phyloP scores from a whole-genome alignment of 1,140 invertebrate genomes.

The Melipona quadrifasciata region DNA sequence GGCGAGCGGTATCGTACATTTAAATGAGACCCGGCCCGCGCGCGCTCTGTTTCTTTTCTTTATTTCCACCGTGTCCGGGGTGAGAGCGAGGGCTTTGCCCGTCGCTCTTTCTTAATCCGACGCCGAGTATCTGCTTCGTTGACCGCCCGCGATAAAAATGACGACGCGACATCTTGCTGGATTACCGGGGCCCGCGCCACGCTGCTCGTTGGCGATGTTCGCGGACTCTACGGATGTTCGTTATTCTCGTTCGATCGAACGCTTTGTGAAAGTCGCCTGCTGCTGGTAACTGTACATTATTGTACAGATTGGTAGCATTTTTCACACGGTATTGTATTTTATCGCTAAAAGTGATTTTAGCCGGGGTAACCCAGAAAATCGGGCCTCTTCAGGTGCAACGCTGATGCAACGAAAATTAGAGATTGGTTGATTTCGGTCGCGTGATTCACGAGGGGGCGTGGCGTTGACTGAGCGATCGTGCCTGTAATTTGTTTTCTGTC shows the following conservation, averaged over 20 bases:
- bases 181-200: not conserved
- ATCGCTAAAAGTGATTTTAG: too few species aligned
- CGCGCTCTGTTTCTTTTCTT: conserved; percentile 18
- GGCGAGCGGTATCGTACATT: conserved; percentile 76
- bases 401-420: too few species aligned
- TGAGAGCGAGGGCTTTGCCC: not conserved
- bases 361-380: too few species aligned
- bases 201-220: not conserved
- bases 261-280: not conserved
- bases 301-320: not conserved
- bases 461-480: too few species aligned
- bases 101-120: conserved; percentile 15
- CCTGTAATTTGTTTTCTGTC: too few species aligned
- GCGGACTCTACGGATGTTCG: not conserved
- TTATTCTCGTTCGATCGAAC: not conserved
- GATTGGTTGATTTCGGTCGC: too few species aligned
- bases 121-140: conserved; percentile 19
- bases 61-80: not conserved
- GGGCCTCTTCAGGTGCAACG: too few species aligned
- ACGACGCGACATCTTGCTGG: not conserved
- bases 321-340: too few species aligned
- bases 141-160: conserved; percentile 16
- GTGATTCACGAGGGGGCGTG: too few species aligned
- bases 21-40: conserved; percentile 70
- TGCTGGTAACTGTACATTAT: not conserved